These are phyloP conservation scores for Parazoanthus atlanticus DNA, from an alignment of 92 coral and sea anemone genomes.

Conservation along the genomic window DNA sequence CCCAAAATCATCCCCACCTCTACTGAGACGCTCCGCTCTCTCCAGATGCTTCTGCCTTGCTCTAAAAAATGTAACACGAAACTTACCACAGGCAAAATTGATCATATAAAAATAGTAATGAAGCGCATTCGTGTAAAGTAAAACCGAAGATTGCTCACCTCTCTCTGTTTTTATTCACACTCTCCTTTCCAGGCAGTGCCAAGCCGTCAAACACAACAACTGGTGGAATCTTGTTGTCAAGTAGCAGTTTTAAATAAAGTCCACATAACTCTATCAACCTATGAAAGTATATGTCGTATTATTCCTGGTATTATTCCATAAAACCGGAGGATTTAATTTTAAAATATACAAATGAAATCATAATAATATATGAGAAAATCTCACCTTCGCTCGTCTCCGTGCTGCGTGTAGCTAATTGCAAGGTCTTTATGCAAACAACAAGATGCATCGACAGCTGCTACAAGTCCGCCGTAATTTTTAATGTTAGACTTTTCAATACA, in stretches of 20 bases:
- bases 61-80: constrained; percentile 18
- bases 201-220: constrained; percentile 5
- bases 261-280: constrained; percentile 8
- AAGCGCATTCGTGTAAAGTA: neutral
- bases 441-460: constrained; percentile 24
- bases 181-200: constrained; percentile 5
- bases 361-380: constrained; percentile 18
- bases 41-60: constrained; percentile 30
- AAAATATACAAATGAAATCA: neutral
- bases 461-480: constrained; percentile 20
- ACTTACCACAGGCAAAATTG: constrained; percentile 12
- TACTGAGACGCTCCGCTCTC: neutral
- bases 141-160: neutral
- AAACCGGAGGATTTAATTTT: constrained; percentile 13
- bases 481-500: constrained; percentile 14
- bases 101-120: constrained; percentile 13
- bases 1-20: neutral
- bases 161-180: too few relatives aligned
- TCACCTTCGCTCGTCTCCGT: constrained; percentile 2
- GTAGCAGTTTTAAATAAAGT: constrained; percentile 17
- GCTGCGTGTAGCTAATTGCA: constrained; percentile 24
- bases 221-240: constrained; percentile 20
- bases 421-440: constrained; percentile 22
- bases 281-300: constrained; percentile 10
- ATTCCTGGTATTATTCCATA: constrained; percentile 23